A percentile compares a stretch with the other conserved stretches of the same genome.
These are phyloP conservation scores for Sigmodon hispidus DNA, from an alignment of 2,113 vertebrate genomes.

Conservation along the genomic window DNA sequence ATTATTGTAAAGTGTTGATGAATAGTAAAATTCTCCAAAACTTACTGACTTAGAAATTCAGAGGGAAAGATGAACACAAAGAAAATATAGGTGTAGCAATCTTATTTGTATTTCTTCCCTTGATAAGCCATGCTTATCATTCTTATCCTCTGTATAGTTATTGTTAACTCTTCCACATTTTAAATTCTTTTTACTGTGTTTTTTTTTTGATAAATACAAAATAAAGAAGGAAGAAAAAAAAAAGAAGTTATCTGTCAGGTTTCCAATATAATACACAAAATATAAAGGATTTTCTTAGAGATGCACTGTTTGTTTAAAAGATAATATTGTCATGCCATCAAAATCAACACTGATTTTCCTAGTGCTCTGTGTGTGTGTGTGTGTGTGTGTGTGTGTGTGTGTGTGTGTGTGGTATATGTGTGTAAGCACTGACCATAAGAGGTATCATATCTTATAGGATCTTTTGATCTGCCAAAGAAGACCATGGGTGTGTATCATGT, in stretches of 20 bases:
- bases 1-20: not conserved
- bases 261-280: not conserved
- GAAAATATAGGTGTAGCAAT: too few relatives aligned
- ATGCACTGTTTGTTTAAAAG: conserved; percentile 2
- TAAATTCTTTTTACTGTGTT: too few relatives aligned
- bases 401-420: not conserved
- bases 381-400: not conserved
- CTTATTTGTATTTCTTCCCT: too few relatives aligned
- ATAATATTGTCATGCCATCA: not conserved
- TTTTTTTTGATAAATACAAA: too few relatives aligned
- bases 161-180: too few relatives aligned
- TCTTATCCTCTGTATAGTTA: too few relatives aligned
- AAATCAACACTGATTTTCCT: not conserved
- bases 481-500: conserved; percentile 2
- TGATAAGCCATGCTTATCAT: too few relatives aligned
- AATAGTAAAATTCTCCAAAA: not conserved
- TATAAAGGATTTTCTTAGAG: not conserved
- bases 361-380: not conserved
- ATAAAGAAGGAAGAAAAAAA: too few relatives aligned
- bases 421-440: not conserved
- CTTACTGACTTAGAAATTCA: conserved; percentile 37
- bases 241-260: too few relatives aligned
- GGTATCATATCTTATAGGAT: not conserved
- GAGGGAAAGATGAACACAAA: too few relatives aligned
- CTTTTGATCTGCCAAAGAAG: conserved; percentile 33